Evolutionary conservation across 2,797 vertebrate genomes (phyloP).

Genomic region (Rallus crepitans): DNA sequence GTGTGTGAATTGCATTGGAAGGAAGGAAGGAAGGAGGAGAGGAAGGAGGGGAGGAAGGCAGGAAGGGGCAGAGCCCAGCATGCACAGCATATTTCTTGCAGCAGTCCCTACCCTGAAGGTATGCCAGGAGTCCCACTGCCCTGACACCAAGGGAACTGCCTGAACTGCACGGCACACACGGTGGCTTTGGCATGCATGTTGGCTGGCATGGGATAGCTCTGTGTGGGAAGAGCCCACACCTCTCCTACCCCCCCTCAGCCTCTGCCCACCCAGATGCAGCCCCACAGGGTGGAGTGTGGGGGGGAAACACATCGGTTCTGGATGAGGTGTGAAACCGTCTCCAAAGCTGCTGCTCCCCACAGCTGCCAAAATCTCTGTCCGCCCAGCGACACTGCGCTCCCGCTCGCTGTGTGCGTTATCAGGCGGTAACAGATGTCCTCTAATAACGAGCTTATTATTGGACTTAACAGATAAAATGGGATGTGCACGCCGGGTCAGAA

Average conservation of each 20-base stretch:
- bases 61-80: neutral
- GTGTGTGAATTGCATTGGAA: neutral
- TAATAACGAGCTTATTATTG: conserved; percentile 42
- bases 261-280: neutral
- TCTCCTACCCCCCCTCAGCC: neutral
- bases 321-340: neutral
- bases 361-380: conserved; percentile 30
- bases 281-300: fast-evolving
- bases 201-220: neutral
- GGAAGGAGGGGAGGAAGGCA: neutral
- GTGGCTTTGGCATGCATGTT: neutral
- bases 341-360: neutral
- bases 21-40: too few relatives aligned
- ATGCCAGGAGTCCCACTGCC: fast-evolving
- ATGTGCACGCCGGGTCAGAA: neutral
- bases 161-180: fast-evolving
- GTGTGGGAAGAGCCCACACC: fast-evolving
- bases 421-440: conserved; percentile 23
- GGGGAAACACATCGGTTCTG: neutral
- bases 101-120: neutral
- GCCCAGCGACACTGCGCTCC: neutral
- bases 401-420: neutral
- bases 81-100: fast-evolving
- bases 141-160: fast-evolving
- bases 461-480: conserved; percentile 41